phyloP scores from a whole-genome alignment of 2,888 invertebrate genomes.

The Drosophila antonietae region DNA sequence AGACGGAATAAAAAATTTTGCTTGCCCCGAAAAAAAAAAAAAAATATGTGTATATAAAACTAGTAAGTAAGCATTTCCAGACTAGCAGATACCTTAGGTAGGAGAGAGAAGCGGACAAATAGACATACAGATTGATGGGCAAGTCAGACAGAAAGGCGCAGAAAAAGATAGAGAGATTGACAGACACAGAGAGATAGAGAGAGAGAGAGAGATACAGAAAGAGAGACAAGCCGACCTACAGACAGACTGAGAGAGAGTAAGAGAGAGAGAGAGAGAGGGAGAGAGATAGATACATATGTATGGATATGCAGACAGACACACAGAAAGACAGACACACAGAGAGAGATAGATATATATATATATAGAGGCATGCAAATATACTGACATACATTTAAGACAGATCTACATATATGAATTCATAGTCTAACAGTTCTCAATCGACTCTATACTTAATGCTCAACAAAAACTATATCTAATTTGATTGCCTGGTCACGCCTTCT shows the following conservation, averaged over 20 bases:
- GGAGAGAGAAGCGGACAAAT: background rate
- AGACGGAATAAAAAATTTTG: constrained; percentile 52
- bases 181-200: too few relatives aligned
- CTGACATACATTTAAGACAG: too few relatives aligned
- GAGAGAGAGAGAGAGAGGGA: background rate
- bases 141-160: too few relatives aligned
- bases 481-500: background rate
- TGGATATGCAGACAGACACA: too few relatives aligned
- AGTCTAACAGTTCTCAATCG: background rate
- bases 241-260: too few relatives aligned
- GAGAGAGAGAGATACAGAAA: too few relatives aligned
- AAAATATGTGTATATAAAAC: background rate
- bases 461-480: background rate
- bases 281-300: background rate
- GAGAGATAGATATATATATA: too few relatives aligned
- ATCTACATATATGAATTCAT: background rate
- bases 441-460: background rate
- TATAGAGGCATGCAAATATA: too few relatives aligned
- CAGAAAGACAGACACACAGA: background rate
- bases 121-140: background rate
- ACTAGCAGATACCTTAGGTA: background rate
- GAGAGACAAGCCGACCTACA: too few relatives aligned
- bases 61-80: too few relatives aligned
- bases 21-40: constrained; percentile 24
- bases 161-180: too few relatives aligned